Conservation (phyloP, 2,797 vertebrate genomes). For the Coracias cyanogaster region DNA sequence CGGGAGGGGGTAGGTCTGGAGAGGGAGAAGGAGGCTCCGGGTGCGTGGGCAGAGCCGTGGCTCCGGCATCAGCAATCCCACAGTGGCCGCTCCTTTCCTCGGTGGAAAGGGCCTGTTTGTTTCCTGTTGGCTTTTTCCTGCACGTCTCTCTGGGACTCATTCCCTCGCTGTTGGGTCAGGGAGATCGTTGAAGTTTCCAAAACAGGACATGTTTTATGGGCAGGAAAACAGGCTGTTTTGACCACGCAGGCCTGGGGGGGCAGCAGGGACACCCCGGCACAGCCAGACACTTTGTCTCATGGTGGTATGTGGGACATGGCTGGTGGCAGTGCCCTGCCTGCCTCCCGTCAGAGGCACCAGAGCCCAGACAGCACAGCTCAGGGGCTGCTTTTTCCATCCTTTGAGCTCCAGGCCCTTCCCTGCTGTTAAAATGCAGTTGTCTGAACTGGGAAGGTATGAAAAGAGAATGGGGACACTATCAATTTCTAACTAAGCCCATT, state of each 20-base stretch:
- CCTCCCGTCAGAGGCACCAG: neutral
- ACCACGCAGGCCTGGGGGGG: neutral
- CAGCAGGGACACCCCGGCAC: neutral
- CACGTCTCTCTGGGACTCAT: neutral
- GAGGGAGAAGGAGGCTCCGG: neutral
- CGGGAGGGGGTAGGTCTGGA: neutral
- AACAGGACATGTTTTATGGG: slow-evolving; percentile 21
- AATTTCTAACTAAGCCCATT: slow-evolving; percentile 7
- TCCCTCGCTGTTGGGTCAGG: neutral
- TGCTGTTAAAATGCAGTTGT: neutral
- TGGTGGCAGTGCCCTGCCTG: neutral
- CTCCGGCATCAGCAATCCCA: neutral
- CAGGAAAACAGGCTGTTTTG: neutral
- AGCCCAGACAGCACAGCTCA: rapidly evolving
- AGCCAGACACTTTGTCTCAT: neutral
- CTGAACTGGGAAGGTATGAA: neutral
- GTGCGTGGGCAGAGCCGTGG: rapidly evolving
- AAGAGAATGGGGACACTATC: neutral
- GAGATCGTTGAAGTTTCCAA: slow-evolving; percentile 40
- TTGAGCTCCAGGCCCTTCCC: neutral
- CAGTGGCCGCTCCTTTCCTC: neutral
- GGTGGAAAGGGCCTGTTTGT: neutral
- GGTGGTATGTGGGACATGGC: rapidly evolving
- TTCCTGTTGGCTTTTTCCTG: neutral
- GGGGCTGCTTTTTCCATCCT: neutral